A percentile compares a stretch with the other conserved stretches of the same genome.
phyloP scores from a whole-genome alignment of 2,113 vertebrate species.

The Halichoerus grypus region DNA sequence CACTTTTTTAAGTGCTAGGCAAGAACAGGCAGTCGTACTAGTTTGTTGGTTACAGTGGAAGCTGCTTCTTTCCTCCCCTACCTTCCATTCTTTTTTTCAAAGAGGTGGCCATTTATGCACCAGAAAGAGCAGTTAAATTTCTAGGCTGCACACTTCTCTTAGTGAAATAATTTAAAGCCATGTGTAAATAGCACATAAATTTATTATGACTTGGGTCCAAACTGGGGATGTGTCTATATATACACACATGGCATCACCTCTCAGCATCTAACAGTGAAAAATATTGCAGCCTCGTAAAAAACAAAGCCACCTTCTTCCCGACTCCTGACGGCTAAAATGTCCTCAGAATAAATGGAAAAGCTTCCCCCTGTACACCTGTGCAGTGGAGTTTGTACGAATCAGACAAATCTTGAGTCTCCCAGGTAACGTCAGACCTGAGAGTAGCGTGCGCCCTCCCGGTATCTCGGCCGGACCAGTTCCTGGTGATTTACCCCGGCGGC shows the following conservation, averaged over 20 bases:
- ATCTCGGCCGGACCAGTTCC: not conserved
- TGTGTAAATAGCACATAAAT: constrained; percentile 72
- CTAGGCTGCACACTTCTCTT: constrained; percentile 37
- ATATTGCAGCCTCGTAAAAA: constrained; percentile 53
- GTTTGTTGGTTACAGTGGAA: not conserved
- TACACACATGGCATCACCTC: not conserved
- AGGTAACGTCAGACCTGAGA: constrained; percentile 52
- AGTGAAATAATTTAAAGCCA: constrained; percentile 70
- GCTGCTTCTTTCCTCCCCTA: not conserved
- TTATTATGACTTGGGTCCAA: constrained; percentile 67
- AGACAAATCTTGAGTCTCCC: constrained; percentile 60
- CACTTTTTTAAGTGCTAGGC: not conserved
- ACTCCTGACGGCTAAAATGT: constrained; percentile 54
- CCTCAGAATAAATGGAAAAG: constrained; percentile 65
- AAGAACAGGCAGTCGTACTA: not conserved
- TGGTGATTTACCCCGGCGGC: not conserved
- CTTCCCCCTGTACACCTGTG: constrained; percentile 14
- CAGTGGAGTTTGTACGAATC: constrained; percentile 60
- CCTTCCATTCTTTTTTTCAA: not conserved
- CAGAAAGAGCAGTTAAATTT: constrained; percentile 56
- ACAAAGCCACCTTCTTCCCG: constrained; percentile 46
- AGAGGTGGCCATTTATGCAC: not conserved
- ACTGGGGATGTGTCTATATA: not conserved
- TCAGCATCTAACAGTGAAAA: constrained; percentile 39
- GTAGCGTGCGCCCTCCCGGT: not conserved